A percentile compares a stretch with the other conserved stretches of the same genome.
These are phyloP conservation scores for Cheumatopsyche charites DNA, from an alignment of 1,140 invertebrate genomes.

Conservation along the genomic window DNA sequence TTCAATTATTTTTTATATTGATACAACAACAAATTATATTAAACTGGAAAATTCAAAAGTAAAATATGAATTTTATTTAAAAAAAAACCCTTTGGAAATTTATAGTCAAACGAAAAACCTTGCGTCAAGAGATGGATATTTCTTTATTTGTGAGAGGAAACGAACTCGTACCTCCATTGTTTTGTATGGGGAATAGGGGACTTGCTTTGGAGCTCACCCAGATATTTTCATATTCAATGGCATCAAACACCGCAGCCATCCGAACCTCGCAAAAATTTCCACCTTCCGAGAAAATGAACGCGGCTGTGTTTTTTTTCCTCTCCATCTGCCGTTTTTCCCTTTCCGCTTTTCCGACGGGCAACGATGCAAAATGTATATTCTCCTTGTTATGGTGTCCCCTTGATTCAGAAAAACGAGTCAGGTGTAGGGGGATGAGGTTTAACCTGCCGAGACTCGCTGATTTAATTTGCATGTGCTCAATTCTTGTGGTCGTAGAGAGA, in stretches of 20 bases:
- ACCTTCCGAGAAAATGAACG: conserved; percentile 17
- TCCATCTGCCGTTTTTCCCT: background rate
- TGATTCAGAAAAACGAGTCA: background rate
- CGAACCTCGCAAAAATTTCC: conserved; percentile 18
- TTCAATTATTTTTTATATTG: no score
- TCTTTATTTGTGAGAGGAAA: conserved; percentile 39
- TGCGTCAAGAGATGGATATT: conserved; percentile 39
- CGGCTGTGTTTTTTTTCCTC: background rate
- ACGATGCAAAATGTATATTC: conserved; percentile 22
- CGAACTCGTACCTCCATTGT: conserved; percentile 23
- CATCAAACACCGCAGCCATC: conserved; percentile 23
- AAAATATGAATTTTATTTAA: no score
- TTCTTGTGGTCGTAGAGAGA: background rate
- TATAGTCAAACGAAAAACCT: background rate
- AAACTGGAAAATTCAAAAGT: no score
- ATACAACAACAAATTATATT: no score
- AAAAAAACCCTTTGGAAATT: conserved; percentile 32
- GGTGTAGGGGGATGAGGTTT: background rate
- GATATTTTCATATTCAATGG: conserved; percentile 42
- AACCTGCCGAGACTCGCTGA: conserved; percentile 25
- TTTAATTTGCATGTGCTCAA: conserved; percentile 31
- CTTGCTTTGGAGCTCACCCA: conserved; percentile 29
- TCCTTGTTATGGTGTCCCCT: conserved; percentile 24
- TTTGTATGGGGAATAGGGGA: conserved; percentile 45
- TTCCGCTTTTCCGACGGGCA: background rate